Evolutionary conservation across 2,888 invertebrate genomes (phyloP).

Genomic region (Sphaeridia pumilis): DNA sequence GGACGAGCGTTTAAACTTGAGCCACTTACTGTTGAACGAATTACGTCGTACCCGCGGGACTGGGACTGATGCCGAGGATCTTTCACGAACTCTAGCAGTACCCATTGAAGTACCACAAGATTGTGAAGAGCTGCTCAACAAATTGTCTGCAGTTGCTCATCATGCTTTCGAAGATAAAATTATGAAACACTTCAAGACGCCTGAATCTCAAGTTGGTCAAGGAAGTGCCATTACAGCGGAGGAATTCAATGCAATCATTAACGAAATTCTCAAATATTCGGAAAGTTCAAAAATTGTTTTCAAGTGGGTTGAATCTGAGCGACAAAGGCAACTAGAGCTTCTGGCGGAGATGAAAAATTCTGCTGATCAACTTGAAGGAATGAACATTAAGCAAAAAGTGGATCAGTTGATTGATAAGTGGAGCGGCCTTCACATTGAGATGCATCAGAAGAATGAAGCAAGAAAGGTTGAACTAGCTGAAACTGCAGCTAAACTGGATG

Average conservation of each 20-base stretch:
- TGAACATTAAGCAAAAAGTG: slow-evolving; percentile 6
- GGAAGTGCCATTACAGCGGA: neutral
- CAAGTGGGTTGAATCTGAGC: neutral
- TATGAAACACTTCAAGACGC: slow-evolving; percentile 5
- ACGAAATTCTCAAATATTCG: neutral
- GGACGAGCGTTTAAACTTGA: too few relatives aligned
- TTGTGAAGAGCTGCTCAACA: neutral
- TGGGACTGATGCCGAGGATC: too few relatives aligned
- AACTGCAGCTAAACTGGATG: neutral
- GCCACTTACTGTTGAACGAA: too few relatives aligned
- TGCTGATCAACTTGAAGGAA: neutral
- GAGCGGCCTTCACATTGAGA: slow-evolving; percentile 4
- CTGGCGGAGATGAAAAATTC: neutral
- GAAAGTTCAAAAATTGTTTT: neutral
- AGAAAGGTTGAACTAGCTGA: neutral
- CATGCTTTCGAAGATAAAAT: slow-evolving; percentile 6
- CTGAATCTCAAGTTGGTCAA: neutral
- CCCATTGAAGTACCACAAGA: neutral
- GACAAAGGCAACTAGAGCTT: neutral
- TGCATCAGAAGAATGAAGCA: slow-evolving; percentile 4
- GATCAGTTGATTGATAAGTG: slow-evolving; percentile 1
- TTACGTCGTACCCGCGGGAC: too few relatives aligned
- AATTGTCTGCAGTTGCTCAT: slow-evolving; percentile 7
- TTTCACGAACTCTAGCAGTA: too few relatives aligned
- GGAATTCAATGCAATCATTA: slow-evolving; percentile 9